Conservation (phyloP, 2,797 vertebrate genomes). For the Knipowitschia caucasica region DNA sequence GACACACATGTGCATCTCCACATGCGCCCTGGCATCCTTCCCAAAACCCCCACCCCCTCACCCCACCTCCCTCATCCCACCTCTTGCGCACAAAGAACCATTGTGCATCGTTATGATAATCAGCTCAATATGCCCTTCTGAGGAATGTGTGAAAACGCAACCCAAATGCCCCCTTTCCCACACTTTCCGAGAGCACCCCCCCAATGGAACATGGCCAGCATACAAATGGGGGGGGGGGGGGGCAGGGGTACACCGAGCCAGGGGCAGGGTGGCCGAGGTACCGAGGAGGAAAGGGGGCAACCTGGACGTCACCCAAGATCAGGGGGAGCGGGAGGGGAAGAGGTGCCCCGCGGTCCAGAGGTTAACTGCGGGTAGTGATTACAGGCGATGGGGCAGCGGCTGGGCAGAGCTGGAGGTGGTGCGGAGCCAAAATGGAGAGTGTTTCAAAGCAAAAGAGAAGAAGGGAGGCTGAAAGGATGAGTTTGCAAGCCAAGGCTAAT, state of each 20-base stretch:
- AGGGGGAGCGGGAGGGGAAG: slow-evolving; percentile 42
- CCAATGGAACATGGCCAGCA: slow-evolving; percentile 62
- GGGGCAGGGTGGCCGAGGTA: slow-evolving; percentile 29
- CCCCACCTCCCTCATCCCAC: neutral
- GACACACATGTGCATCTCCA: slow-evolving; percentile 47
- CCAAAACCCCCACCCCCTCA: slow-evolving; percentile 50
- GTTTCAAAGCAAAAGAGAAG: too few species aligned
- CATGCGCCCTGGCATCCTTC: slow-evolving; percentile 62
- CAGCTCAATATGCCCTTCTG: slow-evolving; percentile 77
- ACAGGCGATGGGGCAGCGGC: slow-evolving; percentile 44
- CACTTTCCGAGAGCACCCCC: slow-evolving; percentile 69
- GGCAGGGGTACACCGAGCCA: slow-evolving; percentile 23
- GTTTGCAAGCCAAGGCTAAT: too few species aligned
- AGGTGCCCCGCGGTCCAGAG: slow-evolving; percentile 51
- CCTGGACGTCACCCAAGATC: slow-evolving; percentile 61
- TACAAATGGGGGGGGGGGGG: slow-evolving; percentile 59
- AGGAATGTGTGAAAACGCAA: slow-evolving; percentile 77
- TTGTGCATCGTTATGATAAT: slow-evolving; percentile 79
- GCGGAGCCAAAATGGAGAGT: slow-evolving; percentile 41
- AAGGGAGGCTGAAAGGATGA: slow-evolving; percentile 21
- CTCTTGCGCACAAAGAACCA: slow-evolving; percentile 71
- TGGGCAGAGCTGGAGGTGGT: slow-evolving; percentile 26
- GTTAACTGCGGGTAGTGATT: slow-evolving; percentile 65
- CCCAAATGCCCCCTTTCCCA: slow-evolving; percentile 72
- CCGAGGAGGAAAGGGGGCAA: slow-evolving; percentile 48